Conservation (phyloP, 2,888 invertebrate genomes). For the Ornithoptera priamus region DNA sequence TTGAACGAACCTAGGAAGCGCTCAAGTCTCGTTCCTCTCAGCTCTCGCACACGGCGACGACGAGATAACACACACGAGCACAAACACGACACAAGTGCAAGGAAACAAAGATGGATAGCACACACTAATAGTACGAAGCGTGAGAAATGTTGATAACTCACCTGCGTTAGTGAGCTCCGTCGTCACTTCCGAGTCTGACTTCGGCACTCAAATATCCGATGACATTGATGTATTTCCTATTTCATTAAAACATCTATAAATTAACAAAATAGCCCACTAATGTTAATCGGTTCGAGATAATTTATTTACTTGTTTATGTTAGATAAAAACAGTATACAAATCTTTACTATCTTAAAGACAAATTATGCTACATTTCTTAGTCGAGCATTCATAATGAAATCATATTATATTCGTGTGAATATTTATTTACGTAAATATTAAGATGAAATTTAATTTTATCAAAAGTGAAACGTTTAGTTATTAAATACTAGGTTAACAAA, state of each 20-base stretch:
- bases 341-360: too few species aligned
- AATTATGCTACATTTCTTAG: too few species aligned
- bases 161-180: conserved; percentile 69
- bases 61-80: conserved; percentile 43
- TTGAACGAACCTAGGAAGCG: conserved; percentile 76
- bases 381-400: too few species aligned
- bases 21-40: conserved; percentile 66
- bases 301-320: too few species aligned
- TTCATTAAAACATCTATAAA: conserved; percentile 22
- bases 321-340: too few species aligned
- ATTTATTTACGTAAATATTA: too few species aligned
- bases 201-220: conserved; percentile 12
- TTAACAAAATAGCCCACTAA: conserved; percentile 33
- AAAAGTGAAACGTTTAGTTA: too few species aligned
- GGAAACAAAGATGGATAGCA: conserved; percentile 59
- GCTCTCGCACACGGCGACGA: conserved; percentile 59
- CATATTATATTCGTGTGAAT: too few species aligned
- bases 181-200: conserved; percentile 71
- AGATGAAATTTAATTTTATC: too few species aligned
- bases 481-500: too few species aligned
- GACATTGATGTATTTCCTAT: conserved; percentile 21
- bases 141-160: conserved; percentile 79
- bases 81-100: conserved; percentile 42
- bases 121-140: conserved; percentile 67
- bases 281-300: too few species aligned